Percentiles rank a stretch among this genome's conserved stretches.
These are phyloP conservation scores for Xenops minutus DNA, from an alignment of 2,797 vertebrate species.

Conservation along the genomic window DNA sequence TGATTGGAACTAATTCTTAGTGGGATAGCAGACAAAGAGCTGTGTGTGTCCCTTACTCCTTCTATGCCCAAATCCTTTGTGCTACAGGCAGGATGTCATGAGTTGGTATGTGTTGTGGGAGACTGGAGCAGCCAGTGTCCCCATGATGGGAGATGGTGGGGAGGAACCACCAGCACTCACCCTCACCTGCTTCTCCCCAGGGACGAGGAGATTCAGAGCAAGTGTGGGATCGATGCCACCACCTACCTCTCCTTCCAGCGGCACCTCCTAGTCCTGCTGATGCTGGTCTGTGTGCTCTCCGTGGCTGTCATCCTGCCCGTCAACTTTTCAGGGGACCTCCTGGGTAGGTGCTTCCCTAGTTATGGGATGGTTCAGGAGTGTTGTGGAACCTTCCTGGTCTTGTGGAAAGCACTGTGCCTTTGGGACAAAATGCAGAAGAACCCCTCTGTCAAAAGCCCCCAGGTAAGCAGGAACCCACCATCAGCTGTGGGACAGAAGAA, in stretches of 20 bases:
- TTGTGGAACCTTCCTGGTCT: background rate
- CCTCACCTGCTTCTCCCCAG: slow-evolving; percentile 65
- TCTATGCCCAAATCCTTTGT: background rate
- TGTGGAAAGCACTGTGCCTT: background rate
- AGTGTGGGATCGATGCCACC: slow-evolving; percentile 92
- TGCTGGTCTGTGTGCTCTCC: slow-evolving; percentile 90
- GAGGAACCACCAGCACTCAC: background rate
- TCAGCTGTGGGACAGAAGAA: background rate
- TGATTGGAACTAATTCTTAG: background rate
- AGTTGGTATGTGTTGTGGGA: background rate
- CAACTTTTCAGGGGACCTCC: slow-evolving; percentile 91
- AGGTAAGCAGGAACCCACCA: background rate
- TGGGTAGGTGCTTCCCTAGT: slow-evolving; percentile 80
- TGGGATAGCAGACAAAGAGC: background rate
- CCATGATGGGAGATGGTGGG: rapidly evolving
- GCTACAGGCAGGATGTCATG: background rate
- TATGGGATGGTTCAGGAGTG: background rate
- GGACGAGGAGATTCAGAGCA: slow-evolving; percentile 93
- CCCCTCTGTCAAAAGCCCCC: background rate
- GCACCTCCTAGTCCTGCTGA: slow-evolving; percentile 89
- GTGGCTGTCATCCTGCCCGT: slow-evolving; percentile 92
- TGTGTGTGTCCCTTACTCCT: background rate
- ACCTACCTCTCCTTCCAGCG: slow-evolving; percentile 97
- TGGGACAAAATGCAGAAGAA: background rate
- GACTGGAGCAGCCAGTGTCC: background rate